Evolutionary conservation across 2,888 invertebrate species (phyloP), one percentile per base, ranked within the genome.

Genomic region (Psylliodes chrysocephalus): DNA sequence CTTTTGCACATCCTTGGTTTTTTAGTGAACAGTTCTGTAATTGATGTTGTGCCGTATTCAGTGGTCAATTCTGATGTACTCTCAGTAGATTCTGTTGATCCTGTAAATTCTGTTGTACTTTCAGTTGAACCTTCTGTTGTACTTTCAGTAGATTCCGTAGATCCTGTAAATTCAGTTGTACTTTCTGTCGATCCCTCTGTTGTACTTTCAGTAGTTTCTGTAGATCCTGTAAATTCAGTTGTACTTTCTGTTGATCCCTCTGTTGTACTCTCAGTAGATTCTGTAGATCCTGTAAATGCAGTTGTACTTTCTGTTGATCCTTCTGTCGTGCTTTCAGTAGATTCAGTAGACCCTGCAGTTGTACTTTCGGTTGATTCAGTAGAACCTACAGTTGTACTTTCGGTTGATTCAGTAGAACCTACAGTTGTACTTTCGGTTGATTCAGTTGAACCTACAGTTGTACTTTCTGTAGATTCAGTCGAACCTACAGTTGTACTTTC

Each of bases 1-100:
- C 81, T 82, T 0, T 85, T 84, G 71, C 88, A 90, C 77, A 91
- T 91, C 76, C 82, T 82, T 0, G 81, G 78, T 51, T 82, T 84
- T 0, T 84, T 84, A 35, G 49, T 47, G 33, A 86, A 84, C 38
- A 89, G 82, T 73, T 73, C 63, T 0, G 68, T 66, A 17, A n/a
- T n/a, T n/a, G n/a, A n/a, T 35, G 65, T 59, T 22, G 73, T 71
- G 7, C 53, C 51, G 42, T 53, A 63, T 7, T n/a, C n/a, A n/a
- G n/a, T n/a, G n/a, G n/a, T n/a, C n/a, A n/a, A n/a, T 53, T 63
- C 67, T 7, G 64, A 64, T 25, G 69, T 60, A 51, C 57, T 51
- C 33, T 64, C 69, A 30, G 56, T 61, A 7, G 42, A 51, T 40
- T 63, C 60, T 33, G 54, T 69, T 7, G 66, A 57, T 25, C 47